These are phyloP conservation scores for Brenthis hecate DNA, from an alignment of 2,888 invertebrate genomes.

Conservation along the genomic window DNA sequence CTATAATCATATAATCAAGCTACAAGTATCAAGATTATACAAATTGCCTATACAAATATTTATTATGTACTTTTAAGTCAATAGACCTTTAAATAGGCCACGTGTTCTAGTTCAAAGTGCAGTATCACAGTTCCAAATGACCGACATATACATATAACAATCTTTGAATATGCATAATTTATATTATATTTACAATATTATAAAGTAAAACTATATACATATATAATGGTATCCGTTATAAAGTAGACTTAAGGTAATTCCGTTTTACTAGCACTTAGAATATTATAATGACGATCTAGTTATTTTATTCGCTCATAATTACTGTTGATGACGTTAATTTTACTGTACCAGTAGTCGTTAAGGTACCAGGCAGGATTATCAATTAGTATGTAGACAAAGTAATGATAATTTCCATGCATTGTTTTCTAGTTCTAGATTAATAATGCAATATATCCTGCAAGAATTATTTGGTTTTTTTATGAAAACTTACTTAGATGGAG, in stretches of 20 bases:
- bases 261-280: slow-evolving; percentile 2
- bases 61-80: too few species aligned
- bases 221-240: not conserved
- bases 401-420: not conserved
- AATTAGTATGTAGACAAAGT: slow-evolving; percentile 3
- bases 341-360: slow-evolving; percentile 14
- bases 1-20: too few species aligned
- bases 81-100: too few species aligned
- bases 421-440: not conserved
- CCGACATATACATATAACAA: too few species aligned
- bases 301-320: slow-evolving; percentile 21
- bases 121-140: too few species aligned
- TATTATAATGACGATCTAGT: slow-evolving; percentile 23
- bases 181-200: slow-evolving; percentile 3
- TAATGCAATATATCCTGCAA: too few species aligned
- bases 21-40: too few species aligned
- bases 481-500: too few species aligned
- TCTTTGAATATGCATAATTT: not conserved
- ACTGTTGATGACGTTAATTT: slow-evolving; percentile 19
- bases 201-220: not conserved
- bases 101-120: too few species aligned
- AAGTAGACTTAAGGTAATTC: not conserved
- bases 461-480: too few species aligned
- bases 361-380: not conserved
- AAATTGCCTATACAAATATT: too few species aligned